Conservation (phyloP, 2,113 vertebrate genomes). For the Antennarius striatus region DNA sequence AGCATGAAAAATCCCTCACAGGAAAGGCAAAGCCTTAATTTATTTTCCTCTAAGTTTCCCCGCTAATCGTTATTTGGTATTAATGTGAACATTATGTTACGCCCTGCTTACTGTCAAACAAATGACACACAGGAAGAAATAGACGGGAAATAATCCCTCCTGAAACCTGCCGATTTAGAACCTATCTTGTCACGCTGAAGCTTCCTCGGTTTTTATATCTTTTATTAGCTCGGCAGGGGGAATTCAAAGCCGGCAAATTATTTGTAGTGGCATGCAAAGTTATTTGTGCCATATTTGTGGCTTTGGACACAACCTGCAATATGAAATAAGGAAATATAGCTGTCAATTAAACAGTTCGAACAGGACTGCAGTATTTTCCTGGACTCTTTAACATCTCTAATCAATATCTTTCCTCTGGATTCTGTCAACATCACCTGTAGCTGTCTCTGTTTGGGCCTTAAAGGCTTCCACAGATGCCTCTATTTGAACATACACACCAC, state of each 20-base stretch:
- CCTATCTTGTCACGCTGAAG: neutral
- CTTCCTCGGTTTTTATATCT: neutral
- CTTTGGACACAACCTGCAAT: neutral
- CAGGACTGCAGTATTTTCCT: neutral
- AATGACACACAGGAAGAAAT: slow-evolving; percentile 9
- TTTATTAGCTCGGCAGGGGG: neutral
- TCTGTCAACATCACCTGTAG: slow-evolving; percentile 12
- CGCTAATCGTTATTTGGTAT: slow-evolving; percentile 18
- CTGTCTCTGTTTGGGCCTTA: slow-evolving; percentile 12
- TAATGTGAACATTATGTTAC: slow-evolving; percentile 6
- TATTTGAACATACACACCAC: slow-evolving; percentile 41
- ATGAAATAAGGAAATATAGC: neutral
- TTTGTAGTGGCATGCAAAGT: neutral
- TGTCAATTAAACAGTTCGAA: too few species aligned
- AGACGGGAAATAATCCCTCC: slow-evolving; percentile 2
- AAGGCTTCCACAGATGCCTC: slow-evolving; percentile 25
- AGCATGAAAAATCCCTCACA: slow-evolving; percentile 12
- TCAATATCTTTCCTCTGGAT: neutral
- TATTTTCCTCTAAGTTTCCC: slow-evolving; percentile 2
- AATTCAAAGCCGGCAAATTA: neutral
- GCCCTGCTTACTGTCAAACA: slow-evolving; percentile 12
- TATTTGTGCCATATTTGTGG: neutral
- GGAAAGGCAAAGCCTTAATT: neutral
- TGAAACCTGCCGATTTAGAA: neutral
- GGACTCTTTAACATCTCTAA: neutral